Evolutionary conservation across 2,888 invertebrate genomes (phyloP).

Genomic region (Melanargia galathea): DNA sequence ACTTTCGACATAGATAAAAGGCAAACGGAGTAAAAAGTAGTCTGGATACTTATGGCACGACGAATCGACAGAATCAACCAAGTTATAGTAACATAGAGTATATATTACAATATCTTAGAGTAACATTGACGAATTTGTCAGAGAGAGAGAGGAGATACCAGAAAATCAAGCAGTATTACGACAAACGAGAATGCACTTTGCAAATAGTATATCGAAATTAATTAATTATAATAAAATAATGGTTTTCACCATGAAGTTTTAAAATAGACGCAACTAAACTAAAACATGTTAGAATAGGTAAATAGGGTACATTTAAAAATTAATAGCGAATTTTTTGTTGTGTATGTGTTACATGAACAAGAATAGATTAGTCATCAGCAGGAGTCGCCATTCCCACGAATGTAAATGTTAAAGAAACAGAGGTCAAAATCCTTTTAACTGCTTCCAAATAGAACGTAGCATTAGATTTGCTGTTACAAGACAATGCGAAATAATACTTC

Average conservation of each 20-base stretch:
- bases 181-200: neutral
- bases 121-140: too few relatives aligned
- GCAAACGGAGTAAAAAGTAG: neutral
- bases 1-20: neutral
- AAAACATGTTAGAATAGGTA: too few relatives aligned
- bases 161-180: neutral
- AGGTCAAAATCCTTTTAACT: slow-evolving; percentile 29
- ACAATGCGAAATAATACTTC: slow-evolving; percentile 24
- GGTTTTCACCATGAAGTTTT: neutral
- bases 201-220: too few relatives aligned
- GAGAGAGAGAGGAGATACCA: neutral
- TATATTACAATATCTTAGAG: too few relatives aligned
- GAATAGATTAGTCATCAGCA: slow-evolving; percentile 18
- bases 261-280: too few relatives aligned
- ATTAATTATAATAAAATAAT: neutral
- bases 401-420: slow-evolving; percentile 4
- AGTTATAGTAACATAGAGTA: too few relatives aligned
- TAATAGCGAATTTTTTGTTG: neutral
- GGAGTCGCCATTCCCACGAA: neutral
- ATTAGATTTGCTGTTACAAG: slow-evolving; percentile 27
- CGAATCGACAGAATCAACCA: neutral
- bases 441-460: slow-evolving; percentile 9
- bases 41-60: neutral
- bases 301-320: too few relatives aligned
- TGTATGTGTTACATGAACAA: neutral